These are phyloP conservation scores for Biston betularia DNA, from an alignment of 2,888 invertebrate genomes.

Conservation along the genomic window DNA sequence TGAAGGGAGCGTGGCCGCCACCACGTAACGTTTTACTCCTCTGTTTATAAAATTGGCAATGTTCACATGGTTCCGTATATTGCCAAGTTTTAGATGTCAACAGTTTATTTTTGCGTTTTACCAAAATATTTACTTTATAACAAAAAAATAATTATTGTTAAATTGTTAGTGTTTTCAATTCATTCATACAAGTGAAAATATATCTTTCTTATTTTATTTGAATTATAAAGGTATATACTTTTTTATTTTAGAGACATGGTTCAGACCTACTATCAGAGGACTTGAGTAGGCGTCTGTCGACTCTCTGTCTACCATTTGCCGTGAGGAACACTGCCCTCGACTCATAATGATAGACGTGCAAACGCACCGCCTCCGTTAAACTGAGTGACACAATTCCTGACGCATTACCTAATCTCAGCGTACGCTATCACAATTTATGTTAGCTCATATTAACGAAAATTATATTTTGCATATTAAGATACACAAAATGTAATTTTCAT, in stretches of 20 bases:
- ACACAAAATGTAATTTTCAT: too few relatives aligned
- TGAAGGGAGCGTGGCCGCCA: conserved; percentile 78
- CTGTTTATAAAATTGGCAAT: conserved; percentile 54
- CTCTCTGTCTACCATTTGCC: conserved; percentile 67
- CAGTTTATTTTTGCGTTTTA: too few relatives aligned
- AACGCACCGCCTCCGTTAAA: conserved; percentile 77
- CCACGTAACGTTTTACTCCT: conserved; percentile 66
- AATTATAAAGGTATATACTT: conserved; percentile 6
- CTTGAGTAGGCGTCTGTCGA: conserved; percentile 65
- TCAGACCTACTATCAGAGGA: conserved; percentile 30
- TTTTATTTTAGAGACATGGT: conserved; percentile 4
- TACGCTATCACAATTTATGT: conserved; percentile 67
- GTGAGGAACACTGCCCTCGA: conserved; percentile 73
- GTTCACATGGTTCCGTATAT: neutral
- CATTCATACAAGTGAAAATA: too few relatives aligned
- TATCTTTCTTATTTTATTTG: neutral
- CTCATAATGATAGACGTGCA: conserved; percentile 71
- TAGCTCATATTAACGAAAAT: conserved; percentile 25
- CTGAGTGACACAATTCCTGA: conserved; percentile 82
- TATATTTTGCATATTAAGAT: neutral
- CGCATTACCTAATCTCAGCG: conserved; percentile 77
- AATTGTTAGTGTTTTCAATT: too few relatives aligned
- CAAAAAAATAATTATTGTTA: neutral
- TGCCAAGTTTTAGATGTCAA: neutral
- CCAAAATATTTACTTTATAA: neutral